These are phyloP conservation scores for Ceryle rudis DNA, from an alignment of 2,797 vertebrate species.

Conservation along the genomic window DNA sequence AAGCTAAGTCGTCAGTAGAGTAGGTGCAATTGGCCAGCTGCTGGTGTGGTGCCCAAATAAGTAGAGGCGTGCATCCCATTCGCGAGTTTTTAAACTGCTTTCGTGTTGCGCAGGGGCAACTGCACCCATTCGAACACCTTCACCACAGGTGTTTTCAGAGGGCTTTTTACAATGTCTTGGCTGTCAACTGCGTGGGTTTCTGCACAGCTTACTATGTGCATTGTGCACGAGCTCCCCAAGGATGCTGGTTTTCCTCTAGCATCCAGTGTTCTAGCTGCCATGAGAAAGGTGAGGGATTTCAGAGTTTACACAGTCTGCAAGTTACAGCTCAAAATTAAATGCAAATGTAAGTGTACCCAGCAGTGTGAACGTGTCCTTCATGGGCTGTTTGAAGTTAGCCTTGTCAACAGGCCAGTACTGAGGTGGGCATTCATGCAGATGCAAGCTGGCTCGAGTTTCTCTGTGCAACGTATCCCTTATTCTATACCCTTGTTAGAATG, in stretches of 20 bases:
- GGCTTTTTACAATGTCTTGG: background rate
- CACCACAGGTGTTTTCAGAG: background rate
- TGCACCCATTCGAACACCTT: background rate
- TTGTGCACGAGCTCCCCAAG: accelerated
- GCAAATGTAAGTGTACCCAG: accelerated
- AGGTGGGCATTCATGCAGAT: background rate
- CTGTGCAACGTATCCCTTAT: background rate
- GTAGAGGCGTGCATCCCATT: background rate
- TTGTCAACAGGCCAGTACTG: accelerated
- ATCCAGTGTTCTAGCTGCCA: background rate
- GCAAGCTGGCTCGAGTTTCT: background rate
- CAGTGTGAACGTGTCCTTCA: background rate
- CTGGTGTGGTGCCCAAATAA: background rate
- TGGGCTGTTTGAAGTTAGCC: background rate
- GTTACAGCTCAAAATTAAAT: background rate
- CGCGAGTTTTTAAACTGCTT: background rate
- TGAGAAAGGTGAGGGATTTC: background rate
- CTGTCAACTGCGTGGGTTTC: background rate
- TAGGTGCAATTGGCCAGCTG: background rate
- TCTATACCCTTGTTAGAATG: background rate
- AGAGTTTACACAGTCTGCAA: background rate
- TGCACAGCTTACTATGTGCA: background rate
- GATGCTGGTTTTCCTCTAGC: background rate
- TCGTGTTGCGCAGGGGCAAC: background rate
- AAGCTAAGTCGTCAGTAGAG: accelerated